Evolutionary conservation across 2,797 vertebrate genomes (phyloP).

Genomic region (Danio kyathit): DNA sequence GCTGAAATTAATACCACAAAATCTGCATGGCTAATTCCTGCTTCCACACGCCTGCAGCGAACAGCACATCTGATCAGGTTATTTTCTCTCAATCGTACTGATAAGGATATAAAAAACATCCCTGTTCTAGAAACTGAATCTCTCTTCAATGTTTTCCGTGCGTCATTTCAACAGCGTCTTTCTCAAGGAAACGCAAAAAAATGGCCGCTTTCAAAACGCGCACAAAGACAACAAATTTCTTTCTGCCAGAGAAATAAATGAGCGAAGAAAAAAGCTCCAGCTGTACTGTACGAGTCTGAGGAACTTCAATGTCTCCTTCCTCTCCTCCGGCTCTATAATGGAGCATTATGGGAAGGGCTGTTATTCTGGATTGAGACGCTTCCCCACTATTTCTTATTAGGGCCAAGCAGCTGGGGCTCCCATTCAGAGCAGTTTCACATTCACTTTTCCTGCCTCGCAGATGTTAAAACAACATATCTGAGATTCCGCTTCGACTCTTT

Average conservation of each 20-base stretch:
- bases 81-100: slow-evolving; percentile 17
- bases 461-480: slow-evolving; percentile 66
- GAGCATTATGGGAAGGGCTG: slow-evolving; percentile 60
- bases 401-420: slow-evolving; percentile 64
- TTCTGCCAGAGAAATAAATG: slow-evolving; percentile 39
- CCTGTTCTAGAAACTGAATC: neutral
- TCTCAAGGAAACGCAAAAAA: slow-evolving; percentile 37
- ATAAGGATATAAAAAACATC: slow-evolving; percentile 42
- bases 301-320: slow-evolving; percentile 61
- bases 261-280: slow-evolving; percentile 49
- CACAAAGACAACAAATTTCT: slow-evolving; percentile 59
- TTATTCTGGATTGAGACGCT: slow-evolving; percentile 58
- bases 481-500: slow-evolving; percentile 52
- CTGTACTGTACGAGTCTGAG: slow-evolving; percentile 60
- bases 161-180: slow-evolving; percentile 16
- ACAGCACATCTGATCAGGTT: slow-evolving; percentile 20
- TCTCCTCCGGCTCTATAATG: slow-evolving; percentile 58
- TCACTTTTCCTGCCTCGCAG: slow-evolving; percentile 62
- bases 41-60: slow-evolving; percentile 30
- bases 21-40: slow-evolving; percentile 43
- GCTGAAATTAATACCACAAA: slow-evolving; percentile 32
- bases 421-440: slow-evolving; percentile 63
- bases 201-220: slow-evolving; percentile 43
- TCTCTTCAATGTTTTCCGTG: neutral
- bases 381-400: slow-evolving; percentile 56